phyloP scores from a whole-genome alignment of 2,888 invertebrate genomes.

The Laothoe populi region DNA sequence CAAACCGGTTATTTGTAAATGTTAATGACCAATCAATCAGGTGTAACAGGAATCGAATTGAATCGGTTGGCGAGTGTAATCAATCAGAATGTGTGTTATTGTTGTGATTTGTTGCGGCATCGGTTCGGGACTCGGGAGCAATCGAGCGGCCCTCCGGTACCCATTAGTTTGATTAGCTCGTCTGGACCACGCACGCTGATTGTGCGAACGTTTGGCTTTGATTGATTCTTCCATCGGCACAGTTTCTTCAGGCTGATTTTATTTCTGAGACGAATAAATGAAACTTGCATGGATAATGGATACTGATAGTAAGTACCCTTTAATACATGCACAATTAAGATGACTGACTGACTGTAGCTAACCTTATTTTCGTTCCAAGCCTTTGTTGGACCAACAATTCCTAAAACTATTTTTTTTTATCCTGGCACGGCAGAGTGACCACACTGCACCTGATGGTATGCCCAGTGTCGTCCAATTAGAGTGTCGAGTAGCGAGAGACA shows the following conservation, averaged over 20 bases:
- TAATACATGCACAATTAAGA: neutral
- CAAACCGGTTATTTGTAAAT: slow-evolving; percentile 28
- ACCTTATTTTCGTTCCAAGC: too few species aligned
- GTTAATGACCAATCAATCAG: slow-evolving; percentile 63
- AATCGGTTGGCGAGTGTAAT: slow-evolving; percentile 66
- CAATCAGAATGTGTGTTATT: slow-evolving; percentile 76
- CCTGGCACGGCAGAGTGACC: too few species aligned
- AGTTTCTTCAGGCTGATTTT: slow-evolving; percentile 44
- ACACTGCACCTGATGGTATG: too few species aligned
- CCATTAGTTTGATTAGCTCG: slow-evolving; percentile 82
- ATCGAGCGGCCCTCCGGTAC: slow-evolving; percentile 56
- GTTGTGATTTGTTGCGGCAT: slow-evolving; percentile 77
- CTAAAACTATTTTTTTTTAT: too few species aligned
- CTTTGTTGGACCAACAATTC: too few species aligned
- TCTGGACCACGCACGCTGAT: slow-evolving; percentile 73
- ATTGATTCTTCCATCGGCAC: slow-evolving; percentile 76
- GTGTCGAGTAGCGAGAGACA: too few species aligned
- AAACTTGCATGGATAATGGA: neutral
- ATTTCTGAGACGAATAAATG: slow-evolving; percentile 29
- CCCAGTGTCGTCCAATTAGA: too few species aligned
- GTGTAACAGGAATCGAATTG: slow-evolving; percentile 65
- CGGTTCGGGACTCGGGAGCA: slow-evolving; percentile 48
- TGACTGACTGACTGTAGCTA: neutral
- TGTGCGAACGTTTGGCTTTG: slow-evolving; percentile 74
- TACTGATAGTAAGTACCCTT: neutral